These are phyloP conservation scores for Microplitis mediator DNA, from an alignment of 1,140 invertebrate genomes.

Conservation along the genomic window DNA sequence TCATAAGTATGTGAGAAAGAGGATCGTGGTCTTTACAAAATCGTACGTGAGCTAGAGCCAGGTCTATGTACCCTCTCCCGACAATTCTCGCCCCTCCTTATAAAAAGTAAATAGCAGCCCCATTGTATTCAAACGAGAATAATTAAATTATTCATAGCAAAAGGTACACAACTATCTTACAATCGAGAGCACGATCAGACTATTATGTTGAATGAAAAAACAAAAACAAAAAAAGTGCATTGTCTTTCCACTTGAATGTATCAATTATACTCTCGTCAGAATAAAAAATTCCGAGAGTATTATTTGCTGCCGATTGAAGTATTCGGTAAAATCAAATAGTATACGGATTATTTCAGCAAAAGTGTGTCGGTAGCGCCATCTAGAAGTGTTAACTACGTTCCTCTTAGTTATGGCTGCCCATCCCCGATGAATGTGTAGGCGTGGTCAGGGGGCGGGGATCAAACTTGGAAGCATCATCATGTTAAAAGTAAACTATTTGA, in stretches of 20 bases:
- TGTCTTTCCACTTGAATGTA: slow-evolving; percentile 19
- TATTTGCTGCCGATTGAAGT: slow-evolving; percentile 18
- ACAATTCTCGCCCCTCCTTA: slow-evolving; percentile 3
- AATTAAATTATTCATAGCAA: slow-evolving; percentile 38
- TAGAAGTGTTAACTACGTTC: slow-evolving; percentile 50
- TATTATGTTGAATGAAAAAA: slow-evolving; percentile 5
- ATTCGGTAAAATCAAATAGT: slow-evolving; percentile 20
- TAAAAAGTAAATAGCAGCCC: slow-evolving; percentile 29
- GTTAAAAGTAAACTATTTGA: background rate
- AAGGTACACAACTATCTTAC: slow-evolving; percentile 27
- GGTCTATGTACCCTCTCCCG: slow-evolving; percentile 4
- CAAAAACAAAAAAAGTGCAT: background rate
- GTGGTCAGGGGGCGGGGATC: slow-evolving; percentile 42
- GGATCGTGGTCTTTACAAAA: slow-evolving; percentile 15
- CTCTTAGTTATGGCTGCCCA: slow-evolving; percentile 60
- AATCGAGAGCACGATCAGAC: slow-evolving; percentile 18
- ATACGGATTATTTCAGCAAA: slow-evolving; percentile 13
- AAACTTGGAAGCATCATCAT: slow-evolving; percentile 24
- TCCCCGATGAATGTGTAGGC: slow-evolving; percentile 43
- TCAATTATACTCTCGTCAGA: slow-evolving; percentile 32
- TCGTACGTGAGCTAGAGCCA: slow-evolving; percentile 14
- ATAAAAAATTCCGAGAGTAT: slow-evolving; percentile 14
- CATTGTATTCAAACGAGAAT: slow-evolving; percentile 36
- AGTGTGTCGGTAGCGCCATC: slow-evolving; percentile 52
- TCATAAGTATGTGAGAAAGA: background rate